A percentile compares a stretch with the other conserved stretches of the same genome.
These are phyloP conservation scores for Tamias sibiricus DNA, from an alignment of 2,113 vertebrate species.

Conservation along the genomic window DNA sequence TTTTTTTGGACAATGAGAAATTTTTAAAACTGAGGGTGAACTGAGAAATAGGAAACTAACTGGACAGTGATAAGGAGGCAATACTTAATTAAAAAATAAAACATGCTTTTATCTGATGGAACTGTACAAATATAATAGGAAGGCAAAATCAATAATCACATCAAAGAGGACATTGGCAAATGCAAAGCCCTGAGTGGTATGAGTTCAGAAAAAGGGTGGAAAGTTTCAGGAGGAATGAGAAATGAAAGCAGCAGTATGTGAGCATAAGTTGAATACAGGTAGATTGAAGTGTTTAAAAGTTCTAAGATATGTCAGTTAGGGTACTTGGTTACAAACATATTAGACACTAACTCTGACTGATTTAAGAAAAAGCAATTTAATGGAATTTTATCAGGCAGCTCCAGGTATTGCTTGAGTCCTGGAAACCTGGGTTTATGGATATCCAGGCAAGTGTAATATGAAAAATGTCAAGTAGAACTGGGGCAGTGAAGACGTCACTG, in stretches of 20 bases:
- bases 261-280: neutral
- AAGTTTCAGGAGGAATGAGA: neutral
- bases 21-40: neutral
- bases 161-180: neutral
- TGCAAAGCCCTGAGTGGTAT: neutral
- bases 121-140: neutral
- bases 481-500: neutral
- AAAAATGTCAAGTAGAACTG: neutral
- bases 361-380: neutral
- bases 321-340: neutral
- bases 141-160: neutral
- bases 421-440: neutral
- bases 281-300: neutral
- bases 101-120: neutral
- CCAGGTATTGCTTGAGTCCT: neutral
- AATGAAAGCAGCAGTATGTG: neutral
- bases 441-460: neutral
- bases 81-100: neutral
- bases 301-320: neutral
- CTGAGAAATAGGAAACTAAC: neutral
- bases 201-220: neutral
- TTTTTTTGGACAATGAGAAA: neutral
- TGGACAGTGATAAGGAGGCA: neutral
- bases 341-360: neutral
- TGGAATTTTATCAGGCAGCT: neutral